Conservation (phyloP, 64 coral and sea anemone species). For the Montipora efflorescens region DNA sequence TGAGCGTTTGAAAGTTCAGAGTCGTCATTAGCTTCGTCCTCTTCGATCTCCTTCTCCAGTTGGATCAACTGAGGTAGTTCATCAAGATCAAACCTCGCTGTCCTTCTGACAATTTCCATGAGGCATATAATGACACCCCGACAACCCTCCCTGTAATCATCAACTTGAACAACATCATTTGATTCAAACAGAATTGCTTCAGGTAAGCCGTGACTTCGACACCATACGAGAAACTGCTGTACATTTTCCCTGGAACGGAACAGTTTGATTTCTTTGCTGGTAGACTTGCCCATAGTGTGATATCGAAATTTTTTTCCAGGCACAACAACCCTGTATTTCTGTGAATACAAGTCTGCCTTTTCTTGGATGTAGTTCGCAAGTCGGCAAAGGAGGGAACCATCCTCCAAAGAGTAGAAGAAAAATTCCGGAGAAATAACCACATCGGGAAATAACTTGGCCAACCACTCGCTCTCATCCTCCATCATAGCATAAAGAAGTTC, state of each 20-base stretch:
- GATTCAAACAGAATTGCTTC: slow-evolving; percentile 97
- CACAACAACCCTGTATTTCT: slow-evolving; percentile 57
- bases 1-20: slow-evolving; percentile 60
- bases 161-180: slow-evolving; percentile 93
- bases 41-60: slow-evolving; percentile 96
- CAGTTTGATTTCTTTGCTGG: slow-evolving; percentile 74
- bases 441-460: slow-evolving; percentile 88
- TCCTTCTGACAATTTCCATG: slow-evolving; percentile 94
- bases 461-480: slow-evolving; percentile 93
- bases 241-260: slow-evolving; percentile 97
- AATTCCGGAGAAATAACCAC: slow-evolving; percentile 88
- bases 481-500: slow-evolving; percentile 95
- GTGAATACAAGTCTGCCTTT: slow-evolving; percentile 65
- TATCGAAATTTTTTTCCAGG: slow-evolving; percentile 89
- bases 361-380: slow-evolving; percentile 97
- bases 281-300: slow-evolving; percentile 67
- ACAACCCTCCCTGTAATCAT: slow-evolving; percentile 88
- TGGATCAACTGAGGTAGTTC: slow-evolving; percentile 90
- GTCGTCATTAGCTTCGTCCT: slow-evolving; percentile 73
- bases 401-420: slow-evolving; percentile 95
- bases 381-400: slow-evolving; percentile 84
- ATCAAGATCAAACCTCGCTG: slow-evolving; percentile 77
- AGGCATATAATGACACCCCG: slow-evolving; percentile 93
- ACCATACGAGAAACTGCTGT: slow-evolving; percentile 94
- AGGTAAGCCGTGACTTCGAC: slow-evolving; percentile 83